These are phyloP conservation scores for Pseudanteris insignis DNA, from an alignment of 2,888 invertebrate species.

Conservation along the genomic window DNA sequence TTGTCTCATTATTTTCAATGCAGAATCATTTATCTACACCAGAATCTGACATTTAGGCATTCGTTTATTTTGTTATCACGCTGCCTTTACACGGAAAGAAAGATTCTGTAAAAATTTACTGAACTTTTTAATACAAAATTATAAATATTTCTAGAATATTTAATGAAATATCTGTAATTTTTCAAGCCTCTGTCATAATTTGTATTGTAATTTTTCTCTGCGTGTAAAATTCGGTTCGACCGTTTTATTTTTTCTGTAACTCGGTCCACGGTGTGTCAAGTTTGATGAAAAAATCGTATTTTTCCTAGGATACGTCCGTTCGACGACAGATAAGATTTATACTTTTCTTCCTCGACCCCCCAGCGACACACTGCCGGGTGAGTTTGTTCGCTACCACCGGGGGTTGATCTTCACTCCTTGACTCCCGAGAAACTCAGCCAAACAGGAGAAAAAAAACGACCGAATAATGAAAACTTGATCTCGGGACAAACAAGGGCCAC, in stretches of 20 bases:
- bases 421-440: slow-evolving; percentile 26
- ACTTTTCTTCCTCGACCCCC: slow-evolving; percentile 45
- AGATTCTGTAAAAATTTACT: too few species aligned
- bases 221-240: slow-evolving; percentile 40
- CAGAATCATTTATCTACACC: slow-evolving; percentile 34
- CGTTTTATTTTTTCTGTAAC: slow-evolving; percentile 38
- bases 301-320: slow-evolving; percentile 35
- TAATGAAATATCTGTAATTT: too few species aligned
- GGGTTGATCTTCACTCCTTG: slow-evolving; percentile 26
- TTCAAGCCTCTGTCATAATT: too few species aligned
- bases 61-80: slow-evolving; percentile 42
- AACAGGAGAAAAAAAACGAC: slow-evolving; percentile 17
- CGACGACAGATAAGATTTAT: slow-evolving; percentile 46
- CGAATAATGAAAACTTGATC: too few species aligned
- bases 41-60: slow-evolving; percentile 29
- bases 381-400: slow-evolving; percentile 48
- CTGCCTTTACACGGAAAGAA: too few species aligned
- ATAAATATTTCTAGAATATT: too few species aligned
- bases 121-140: too few species aligned
- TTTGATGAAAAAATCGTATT: slow-evolving; percentile 43
- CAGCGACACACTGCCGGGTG: slow-evolving; percentile 40
- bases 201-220: too few species aligned
- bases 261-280: slow-evolving; percentile 37
- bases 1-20: slow-evolving; percentile 27
- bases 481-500: too few species aligned